Percentiles rank a stretch among this genome's conserved stretches.
phyloP scores from a whole-genome alignment of 2,113 vertebrate species.

The Tupaia tana region DNA sequence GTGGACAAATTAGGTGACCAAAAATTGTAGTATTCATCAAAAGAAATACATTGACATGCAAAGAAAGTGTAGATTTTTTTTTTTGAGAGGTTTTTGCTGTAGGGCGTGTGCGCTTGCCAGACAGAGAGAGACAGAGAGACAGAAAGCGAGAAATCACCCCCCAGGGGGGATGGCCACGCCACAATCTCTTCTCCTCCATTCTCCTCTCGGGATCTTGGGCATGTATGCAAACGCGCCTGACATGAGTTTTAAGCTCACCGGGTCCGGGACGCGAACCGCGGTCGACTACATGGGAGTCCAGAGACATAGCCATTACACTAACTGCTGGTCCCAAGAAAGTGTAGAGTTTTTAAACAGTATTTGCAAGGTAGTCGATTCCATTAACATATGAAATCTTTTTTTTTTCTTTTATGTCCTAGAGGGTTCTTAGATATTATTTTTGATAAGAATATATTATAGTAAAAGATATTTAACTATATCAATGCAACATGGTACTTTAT shows the following conservation, averaged over 20 bases:
- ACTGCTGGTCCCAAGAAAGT: not conserved
- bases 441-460: not conserved
- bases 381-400: not conserved
- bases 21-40: constrained; percentile 13
- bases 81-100: too few relatives aligned
- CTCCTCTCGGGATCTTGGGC: too few relatives aligned
- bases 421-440: not conserved
- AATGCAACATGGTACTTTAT: not conserved
- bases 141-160: too few relatives aligned
- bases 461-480: not conserved
- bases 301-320: too few relatives aligned
- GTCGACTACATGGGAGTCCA: too few relatives aligned
- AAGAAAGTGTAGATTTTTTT: not conserved
- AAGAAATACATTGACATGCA: not conserved
- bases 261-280: too few relatives aligned
- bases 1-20: not conserved
- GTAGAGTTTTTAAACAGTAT: not conserved
- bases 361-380: not conserved
- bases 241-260: too few relatives aligned
- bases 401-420: not conserved
- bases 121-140: too few relatives aligned
- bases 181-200: too few relatives aligned
- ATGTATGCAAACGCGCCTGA: too few relatives aligned
- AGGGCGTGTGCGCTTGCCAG: too few relatives aligned
- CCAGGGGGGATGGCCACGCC: too few relatives aligned